Conservation (phyloP, 2,113 vertebrate species). For the Myrmecophaga tridactyla region DNA sequence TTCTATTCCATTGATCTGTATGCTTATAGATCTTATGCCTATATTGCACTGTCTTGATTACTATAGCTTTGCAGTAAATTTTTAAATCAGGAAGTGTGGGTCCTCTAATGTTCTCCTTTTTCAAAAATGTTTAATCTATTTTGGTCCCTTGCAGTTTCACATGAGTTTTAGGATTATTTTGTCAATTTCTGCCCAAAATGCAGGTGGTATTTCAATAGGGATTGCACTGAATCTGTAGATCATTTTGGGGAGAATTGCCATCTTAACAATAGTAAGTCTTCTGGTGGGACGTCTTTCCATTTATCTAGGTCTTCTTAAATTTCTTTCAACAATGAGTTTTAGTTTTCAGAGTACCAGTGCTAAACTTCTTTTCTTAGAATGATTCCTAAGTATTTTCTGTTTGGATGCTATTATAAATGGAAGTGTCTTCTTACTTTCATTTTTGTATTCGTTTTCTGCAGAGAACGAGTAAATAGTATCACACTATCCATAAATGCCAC, state of each 20-base stretch:
- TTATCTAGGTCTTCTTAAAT: neutral
- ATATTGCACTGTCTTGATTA: neutral
- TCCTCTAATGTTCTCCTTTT: neutral
- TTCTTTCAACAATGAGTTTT: neutral
- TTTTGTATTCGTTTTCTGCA: neutral
- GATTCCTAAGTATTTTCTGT: neutral
- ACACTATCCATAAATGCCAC: neutral
- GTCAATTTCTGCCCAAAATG: neutral
- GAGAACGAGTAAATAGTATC: neutral
- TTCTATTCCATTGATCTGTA: neutral
- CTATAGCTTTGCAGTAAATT: neutral
- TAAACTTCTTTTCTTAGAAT: neutral
- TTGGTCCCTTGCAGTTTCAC: neutral
- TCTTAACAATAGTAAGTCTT: neutral
- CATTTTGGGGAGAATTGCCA: neutral
- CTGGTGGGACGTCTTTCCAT: neutral
- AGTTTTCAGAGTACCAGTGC: neutral
- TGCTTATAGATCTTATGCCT: neutral
- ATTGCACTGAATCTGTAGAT: neutral
- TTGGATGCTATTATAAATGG: neutral
- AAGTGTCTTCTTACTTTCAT: neutral
- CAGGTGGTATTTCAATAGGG: neutral
- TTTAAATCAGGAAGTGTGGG: neutral
- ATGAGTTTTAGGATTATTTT: conserved; percentile 7
- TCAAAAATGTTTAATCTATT: neutral